Evolutionary conservation across 2,888 invertebrate species (phyloP), one percentile per base, ranked within the genome.

Genomic region (Apotomis capreana): DNA sequence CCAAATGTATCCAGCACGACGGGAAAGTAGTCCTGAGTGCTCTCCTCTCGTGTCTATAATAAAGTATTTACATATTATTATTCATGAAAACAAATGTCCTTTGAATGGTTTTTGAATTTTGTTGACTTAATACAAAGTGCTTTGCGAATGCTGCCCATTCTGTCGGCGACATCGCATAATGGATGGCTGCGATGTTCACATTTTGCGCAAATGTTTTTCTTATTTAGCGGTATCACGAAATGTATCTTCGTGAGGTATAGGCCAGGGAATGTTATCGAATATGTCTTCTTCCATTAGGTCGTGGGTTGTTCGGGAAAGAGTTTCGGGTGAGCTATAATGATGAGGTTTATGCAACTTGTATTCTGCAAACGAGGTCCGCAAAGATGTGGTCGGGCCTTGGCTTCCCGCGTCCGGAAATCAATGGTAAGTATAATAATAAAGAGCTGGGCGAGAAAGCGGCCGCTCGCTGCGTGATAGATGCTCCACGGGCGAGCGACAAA

Each of bases 381-480:
- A 9, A 26, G 10, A 15, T 26, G 61, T 52, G 76, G 75, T 74
- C 74, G 74, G 69, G 71, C 60, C 63, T 55, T 58, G 74, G 63
- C 76, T 60, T 76, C n/a, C n/a, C 26, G 79, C 83, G 87, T 90
- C 91, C 92, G 92, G 91, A 92, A 92, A 92, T 88, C 91, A 89
- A 85, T 87, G 87, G 84, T 49, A 49, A 49, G 49, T 84, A 84
- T 83, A 79, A 84, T 89, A 91, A 92, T 92, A 91, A 91, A 92
- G 91, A 89, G 87, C 87, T 88, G 85, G 80, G 84, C 88, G 87
- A 89, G 90, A 91, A 89, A 89, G 90, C 90, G 91, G 81, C 89
- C 90, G 85, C 92, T 85, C 88, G 92, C 92, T 92, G 92, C 77
- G 92, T 92, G 92, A 92, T 92, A 89, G 92, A 92, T 92, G 92